These are phyloP conservation scores for Megatriorchis doriae DNA, from an alignment of 2,113 vertebrate species.

Conservation along the genomic window DNA sequence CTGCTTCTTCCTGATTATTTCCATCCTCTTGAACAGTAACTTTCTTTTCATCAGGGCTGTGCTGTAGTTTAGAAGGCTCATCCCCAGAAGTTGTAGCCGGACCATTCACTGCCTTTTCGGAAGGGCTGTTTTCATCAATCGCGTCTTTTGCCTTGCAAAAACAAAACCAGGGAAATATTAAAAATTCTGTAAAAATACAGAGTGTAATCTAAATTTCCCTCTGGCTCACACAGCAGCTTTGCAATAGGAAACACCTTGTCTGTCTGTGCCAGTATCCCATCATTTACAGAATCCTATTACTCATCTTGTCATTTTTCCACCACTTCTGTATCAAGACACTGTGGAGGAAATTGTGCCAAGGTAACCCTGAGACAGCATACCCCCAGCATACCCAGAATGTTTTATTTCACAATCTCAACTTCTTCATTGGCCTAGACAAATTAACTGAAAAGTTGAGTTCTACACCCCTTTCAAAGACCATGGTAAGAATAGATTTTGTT, in stretches of 20 bases:
- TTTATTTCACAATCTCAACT: neutral
- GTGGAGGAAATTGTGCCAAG: rapidly evolving
- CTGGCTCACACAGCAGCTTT: neutral
- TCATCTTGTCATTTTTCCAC: rapidly evolving
- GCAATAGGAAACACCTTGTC: neutral
- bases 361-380: rapidly evolving
- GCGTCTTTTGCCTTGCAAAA: constrained; percentile 81
- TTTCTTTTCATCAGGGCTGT: constrained; percentile 79
- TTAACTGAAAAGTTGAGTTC: neutral
- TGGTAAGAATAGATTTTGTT: neutral
- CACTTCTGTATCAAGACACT: too few relatives aligned
- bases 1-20: constrained; percentile 81
- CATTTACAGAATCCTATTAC: neutral
- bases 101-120: constrained; percentile 83
- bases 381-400: neutral
- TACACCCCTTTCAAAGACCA: neutral
- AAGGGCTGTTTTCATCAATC: constrained; percentile 86
- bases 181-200: neutral
- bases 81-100: constrained; percentile 77
- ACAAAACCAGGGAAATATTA: neutral
- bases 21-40: constrained; percentile 78
- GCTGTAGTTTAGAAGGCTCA: constrained; percentile 73
- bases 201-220: neutral
- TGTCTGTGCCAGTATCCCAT: neutral
- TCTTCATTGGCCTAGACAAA: too few relatives aligned